Evolutionary conservation across 2,113 vertebrate genomes (phyloP), one percentile per base, ranked within the genome.

Genomic region (Chitala chitala): DNA sequence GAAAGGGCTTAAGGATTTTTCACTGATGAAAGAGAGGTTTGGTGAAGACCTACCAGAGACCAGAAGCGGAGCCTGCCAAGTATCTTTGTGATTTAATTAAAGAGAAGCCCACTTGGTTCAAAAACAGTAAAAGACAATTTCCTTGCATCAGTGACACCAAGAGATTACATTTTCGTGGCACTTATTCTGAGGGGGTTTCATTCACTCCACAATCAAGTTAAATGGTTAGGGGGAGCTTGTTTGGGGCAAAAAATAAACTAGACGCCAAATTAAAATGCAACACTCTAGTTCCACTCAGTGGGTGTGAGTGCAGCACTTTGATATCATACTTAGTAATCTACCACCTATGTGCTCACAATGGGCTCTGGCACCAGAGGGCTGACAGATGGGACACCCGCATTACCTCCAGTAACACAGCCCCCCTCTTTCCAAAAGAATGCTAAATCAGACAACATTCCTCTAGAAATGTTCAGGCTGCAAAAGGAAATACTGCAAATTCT

Each of bases 271-370:
- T n/a, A 69, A 63, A 65, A 24, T 66, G 50, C 36, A 65, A 63
- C 31, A 73, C 76, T 72, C 29, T 26, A 10, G 24, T 31, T 69
- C 72, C 26, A 54, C 20, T 33, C 29, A 36, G 56, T 66, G 63
- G 31, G 82, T 80, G 80, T 74, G 53, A 66, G 75, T 83, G 81
- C 82, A 83, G 81, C 80, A 83, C 84, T 86, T 85, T 86, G 82
- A 85, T 88, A 88, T 86, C 84, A 84, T 82, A 78, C 81, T n/a
- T n/a, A n/a, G n/a, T 87, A 86, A 89, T 86, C 83, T 87, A 83
- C 84, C 69, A 78, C 80, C 81, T 85, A 80, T 86, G 79, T 82
- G 80, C 72, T 79, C 78, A 84, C 85, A 87, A 86, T 81, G 73
- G 76, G 77, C 56, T 72, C 44, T 78, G 78, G 76, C 80, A 78